phyloP scores from a whole-genome alignment of 1,140 invertebrate species.

The Pomacea maculata region DNA sequence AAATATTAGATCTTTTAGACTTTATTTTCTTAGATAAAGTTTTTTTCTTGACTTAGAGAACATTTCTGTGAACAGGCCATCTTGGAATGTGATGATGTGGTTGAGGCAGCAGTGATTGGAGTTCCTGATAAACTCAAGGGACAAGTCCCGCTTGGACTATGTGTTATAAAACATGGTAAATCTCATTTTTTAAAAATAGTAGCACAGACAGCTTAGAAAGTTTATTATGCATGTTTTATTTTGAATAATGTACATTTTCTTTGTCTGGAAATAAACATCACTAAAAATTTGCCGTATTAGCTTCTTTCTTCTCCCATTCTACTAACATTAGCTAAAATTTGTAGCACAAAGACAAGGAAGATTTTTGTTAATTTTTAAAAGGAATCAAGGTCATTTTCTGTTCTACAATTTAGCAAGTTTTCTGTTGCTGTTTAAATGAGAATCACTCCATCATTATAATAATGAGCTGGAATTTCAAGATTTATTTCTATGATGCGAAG shows the following conservation, averaged over 20 bases:
- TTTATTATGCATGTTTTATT: slow-evolving; percentile 14
- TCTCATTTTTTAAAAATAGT: slow-evolving; percentile 1
- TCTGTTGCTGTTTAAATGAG: too few relatives aligned
- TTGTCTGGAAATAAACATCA: neutral
- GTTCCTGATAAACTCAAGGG: slow-evolving; percentile 89
- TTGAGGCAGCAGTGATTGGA: slow-evolving; percentile 87
- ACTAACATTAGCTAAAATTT: neutral
- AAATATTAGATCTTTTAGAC: too few relatives aligned
- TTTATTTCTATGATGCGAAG: too few relatives aligned
- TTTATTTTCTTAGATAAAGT: neutral
- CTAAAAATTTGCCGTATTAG: too few relatives aligned
- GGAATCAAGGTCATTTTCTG: neutral
- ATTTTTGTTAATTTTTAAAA: neutral
- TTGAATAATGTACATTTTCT: neutral
- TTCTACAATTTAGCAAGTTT: too few relatives aligned
- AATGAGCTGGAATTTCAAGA: too few relatives aligned
- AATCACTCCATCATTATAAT: too few relatives aligned
- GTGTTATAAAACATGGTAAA: slow-evolving; percentile 71
- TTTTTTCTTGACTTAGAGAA: neutral
- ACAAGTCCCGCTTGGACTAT: slow-evolving; percentile 87
- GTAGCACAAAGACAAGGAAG: too few relatives aligned
- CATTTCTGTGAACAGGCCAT: slow-evolving; percentile 70
- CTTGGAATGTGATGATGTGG: slow-evolving; percentile 81
- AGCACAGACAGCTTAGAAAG: neutral
- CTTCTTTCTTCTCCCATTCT: neutral